Evolutionary conservation across 2,113 vertebrate genomes (phyloP), one percentile per base, ranked within the genome.

Genomic region (Perca flavescens): DNA sequence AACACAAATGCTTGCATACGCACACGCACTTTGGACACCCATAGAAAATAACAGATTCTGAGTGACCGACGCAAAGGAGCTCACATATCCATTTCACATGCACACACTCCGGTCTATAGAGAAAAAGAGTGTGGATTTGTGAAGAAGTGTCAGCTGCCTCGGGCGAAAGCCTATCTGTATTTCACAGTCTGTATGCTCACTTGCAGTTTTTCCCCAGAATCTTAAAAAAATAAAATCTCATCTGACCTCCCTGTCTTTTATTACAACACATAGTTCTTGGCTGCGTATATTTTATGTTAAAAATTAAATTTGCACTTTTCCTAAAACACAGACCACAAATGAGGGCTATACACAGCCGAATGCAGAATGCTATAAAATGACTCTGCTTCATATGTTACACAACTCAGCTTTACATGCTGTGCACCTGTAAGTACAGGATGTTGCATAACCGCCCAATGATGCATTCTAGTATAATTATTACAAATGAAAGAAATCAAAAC

Each of bases 11-110:
- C 69, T 31, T 49, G 31, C 49, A 67, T 28, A 57, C 79, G 71
- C 83, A 7, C 79, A 79, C 49, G 17, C 66, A 82, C 84, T 69
- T 56, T 65, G 67, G 68, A 78, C 79, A 78, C 73, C 64, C 68
- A 73, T 63, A 86, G 74, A 85, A 86, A 92, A 85, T 77, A 81
- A 70, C 71, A 89, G 74, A 82, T 86, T 83, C 65, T 89, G 74
- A 89, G 76, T 80, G 83, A 81, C 69, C 4, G n/a, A 56, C 28
- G 57, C 83, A 71, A 85, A 80, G 54, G 66, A 47, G 74, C 77
- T 74, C 22, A 11, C 70, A 28, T 85, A 87, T 89, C 86, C 5
- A 52, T 85, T 86, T 77, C 83, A 80, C 77, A 69, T 40, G 8
- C 58, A 69, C 84, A 75, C 79, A 53, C 86, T 75, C 60, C 11